phyloP scores from a whole-genome alignment of 2,888 invertebrate species.

The Heliconius erato region DNA sequence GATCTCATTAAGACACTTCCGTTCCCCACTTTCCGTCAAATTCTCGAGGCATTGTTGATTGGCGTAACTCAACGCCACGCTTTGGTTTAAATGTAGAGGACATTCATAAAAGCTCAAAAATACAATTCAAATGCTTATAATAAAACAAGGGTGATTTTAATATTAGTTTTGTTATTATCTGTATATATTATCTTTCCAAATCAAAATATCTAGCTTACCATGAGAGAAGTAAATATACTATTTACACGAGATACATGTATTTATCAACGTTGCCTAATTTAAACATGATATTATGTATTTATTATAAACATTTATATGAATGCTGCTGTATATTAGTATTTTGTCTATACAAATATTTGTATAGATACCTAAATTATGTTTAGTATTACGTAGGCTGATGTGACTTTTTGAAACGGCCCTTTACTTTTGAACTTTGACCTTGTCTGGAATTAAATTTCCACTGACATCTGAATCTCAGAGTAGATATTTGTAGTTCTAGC shows the following conservation, averaged over 20 bases:
- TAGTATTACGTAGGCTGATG: not conserved
- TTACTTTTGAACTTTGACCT: constrained; percentile 9
- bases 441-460: not conserved
- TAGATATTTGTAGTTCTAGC: not conserved
- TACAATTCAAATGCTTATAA: not conserved
- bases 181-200: too few relatives aligned
- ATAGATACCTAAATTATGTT: not conserved
- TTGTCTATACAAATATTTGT: not conserved
- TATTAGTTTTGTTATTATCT: not conserved
- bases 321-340: not conserved
- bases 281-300: not conserved
- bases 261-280: too few relatives aligned
- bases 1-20: too few relatives aligned
- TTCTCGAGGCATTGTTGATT: too few relatives aligned
- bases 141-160: not conserved
- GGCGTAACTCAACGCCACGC: too few relatives aligned
- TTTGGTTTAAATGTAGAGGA: too few relatives aligned
- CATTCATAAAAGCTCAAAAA: too few relatives aligned
- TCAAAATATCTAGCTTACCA: not conserved
- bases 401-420: not conserved
- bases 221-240: not conserved
- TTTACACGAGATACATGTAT: not conserved
- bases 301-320: not conserved
- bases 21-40: too few relatives aligned
- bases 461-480: not conserved